A percentile compares a stretch with the other conserved stretches of the same genome.
phyloP scores from a whole-genome alignment of 2,113 vertebrate genomes.

The Cacatua alba region DNA sequence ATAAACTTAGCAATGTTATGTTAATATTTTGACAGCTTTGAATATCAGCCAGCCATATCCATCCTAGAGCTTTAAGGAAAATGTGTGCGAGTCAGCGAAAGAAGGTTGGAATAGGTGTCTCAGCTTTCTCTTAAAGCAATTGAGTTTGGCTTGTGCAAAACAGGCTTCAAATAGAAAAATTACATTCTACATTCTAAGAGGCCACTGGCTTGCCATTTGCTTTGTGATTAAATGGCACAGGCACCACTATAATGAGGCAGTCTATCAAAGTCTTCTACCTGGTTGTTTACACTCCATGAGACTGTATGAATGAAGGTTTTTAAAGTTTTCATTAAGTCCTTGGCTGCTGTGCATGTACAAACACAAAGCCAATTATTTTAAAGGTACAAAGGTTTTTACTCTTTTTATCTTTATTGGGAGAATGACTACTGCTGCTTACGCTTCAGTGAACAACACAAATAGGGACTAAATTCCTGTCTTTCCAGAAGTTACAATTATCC shows the following conservation, averaged over 20 bases:
- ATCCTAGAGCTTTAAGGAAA: background rate
- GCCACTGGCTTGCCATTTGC: background rate
- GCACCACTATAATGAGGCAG: slow-evolving; percentile 34
- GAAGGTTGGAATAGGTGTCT: background rate
- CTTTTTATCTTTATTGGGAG: slow-evolving; percentile 48
- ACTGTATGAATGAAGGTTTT: slow-evolving; percentile 41
- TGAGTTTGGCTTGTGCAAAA: slow-evolving; percentile 15
- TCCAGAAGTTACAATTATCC: background rate
- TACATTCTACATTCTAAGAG: slow-evolving; percentile 9
- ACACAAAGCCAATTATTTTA: slow-evolving; percentile 64
- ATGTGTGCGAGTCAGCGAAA: background rate
- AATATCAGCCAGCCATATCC: background rate
- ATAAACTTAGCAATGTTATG: background rate
- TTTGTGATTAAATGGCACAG: slow-evolving; percentile 50
- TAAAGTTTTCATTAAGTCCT: slow-evolving; percentile 65
- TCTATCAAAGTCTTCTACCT: slow-evolving; percentile 59
- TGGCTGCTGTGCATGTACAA: slow-evolving; percentile 48
- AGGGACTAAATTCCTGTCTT: slow-evolving; percentile 9
- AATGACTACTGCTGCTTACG: slow-evolving; percentile 15
- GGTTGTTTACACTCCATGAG: slow-evolving; percentile 57
- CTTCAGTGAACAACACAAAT: background rate
- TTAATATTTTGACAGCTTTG: background rate
- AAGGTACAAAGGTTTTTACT: slow-evolving; percentile 18
- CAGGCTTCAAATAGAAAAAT: slow-evolving; percentile 42
- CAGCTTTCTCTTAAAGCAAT: background rate